These are phyloP conservation scores for Aradophagus sp. DNA, from an alignment of 1,140 invertebrate genomes.

Conservation along the genomic window DNA sequence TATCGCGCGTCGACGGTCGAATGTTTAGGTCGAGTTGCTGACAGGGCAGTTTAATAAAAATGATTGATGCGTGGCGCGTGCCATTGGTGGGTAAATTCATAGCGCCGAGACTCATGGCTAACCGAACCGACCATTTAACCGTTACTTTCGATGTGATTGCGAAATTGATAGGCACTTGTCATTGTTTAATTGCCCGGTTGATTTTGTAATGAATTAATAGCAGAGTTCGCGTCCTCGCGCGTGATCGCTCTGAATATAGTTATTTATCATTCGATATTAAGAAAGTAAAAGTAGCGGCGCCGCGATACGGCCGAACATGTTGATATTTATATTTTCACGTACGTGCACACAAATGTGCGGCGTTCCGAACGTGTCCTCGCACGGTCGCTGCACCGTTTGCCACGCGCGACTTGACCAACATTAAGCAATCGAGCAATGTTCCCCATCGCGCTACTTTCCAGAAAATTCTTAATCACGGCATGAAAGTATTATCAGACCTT, in stretches of 20 bases:
- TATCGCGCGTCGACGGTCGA: constrained; percentile 4
- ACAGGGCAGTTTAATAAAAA: constrained; percentile 23
- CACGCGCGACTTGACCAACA: constrained; percentile 64
- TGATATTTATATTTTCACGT: constrained; percentile 59
- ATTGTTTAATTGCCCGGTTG: constrained; percentile 27
- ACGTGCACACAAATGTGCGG: constrained; percentile 47
- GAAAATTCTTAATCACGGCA: constrained; percentile 62
- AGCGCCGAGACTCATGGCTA: too few relatives aligned
- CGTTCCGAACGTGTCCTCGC: constrained; percentile 72
- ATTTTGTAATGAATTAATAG: constrained; percentile 44
- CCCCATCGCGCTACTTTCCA: constrained; percentile 62
- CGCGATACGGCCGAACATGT: constrained; percentile 52
- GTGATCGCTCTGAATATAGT: constrained; percentile 14
- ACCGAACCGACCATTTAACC: too few relatives aligned
- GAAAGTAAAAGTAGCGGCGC: constrained; percentile 60
- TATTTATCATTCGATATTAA: constrained; percentile 48
- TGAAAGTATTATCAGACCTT: constrained; percentile 33
- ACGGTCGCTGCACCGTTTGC: constrained; percentile 71
- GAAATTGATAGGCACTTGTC: constrained; percentile 26
- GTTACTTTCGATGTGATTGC: constrained; percentile 25
- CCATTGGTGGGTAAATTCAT: too few relatives aligned
- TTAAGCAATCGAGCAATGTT: constrained; percentile 70
- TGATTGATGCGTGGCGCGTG: constrained; percentile 20
- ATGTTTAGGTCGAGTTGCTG: constrained; percentile 27
- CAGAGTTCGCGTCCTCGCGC: not conserved